phyloP scores from a whole-genome alignment of 2,113 vertebrate genomes.

The Dinomys branickii region DNA sequence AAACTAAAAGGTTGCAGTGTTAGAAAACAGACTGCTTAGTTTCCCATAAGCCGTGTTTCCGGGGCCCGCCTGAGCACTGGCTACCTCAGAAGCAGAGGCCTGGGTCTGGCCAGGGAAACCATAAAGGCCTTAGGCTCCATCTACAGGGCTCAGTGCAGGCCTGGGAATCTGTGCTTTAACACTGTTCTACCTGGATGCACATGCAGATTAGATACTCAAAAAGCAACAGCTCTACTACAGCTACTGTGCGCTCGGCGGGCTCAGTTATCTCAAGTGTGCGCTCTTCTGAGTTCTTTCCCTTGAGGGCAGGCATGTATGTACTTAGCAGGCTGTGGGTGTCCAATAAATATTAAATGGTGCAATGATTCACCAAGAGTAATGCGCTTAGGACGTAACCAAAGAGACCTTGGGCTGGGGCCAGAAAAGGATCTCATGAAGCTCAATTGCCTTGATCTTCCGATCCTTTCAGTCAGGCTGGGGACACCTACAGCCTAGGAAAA shows the following conservation, averaged over 20 bases:
- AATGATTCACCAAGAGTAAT: constrained; percentile 50
- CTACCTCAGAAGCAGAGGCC: background rate
- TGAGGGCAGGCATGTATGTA: background rate
- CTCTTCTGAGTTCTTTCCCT: background rate
- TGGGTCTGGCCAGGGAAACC: background rate
- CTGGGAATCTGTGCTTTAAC: background rate
- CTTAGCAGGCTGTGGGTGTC: background rate
- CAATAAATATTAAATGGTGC: constrained; percentile 63
- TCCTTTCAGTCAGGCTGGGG: background rate
- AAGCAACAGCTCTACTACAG: background rate
- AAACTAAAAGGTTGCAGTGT: background rate
- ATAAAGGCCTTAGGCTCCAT: background rate
- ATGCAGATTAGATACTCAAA: background rate
- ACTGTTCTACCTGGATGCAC: background rate
- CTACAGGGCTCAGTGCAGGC: rapidly evolving
- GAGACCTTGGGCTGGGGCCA: background rate
- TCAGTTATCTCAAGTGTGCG: background rate
- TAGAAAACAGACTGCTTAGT: background rate
- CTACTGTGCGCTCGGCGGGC: background rate
- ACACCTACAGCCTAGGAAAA: background rate
- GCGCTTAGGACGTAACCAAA: background rate
- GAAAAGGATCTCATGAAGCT: background rate
- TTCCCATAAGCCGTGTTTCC: background rate
- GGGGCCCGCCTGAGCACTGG: no score
- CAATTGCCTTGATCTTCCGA: background rate